Base-by-base conservation (phyloP, 2,888 invertebrate species). In the Leptinotarsa tumamoca region DNA sequence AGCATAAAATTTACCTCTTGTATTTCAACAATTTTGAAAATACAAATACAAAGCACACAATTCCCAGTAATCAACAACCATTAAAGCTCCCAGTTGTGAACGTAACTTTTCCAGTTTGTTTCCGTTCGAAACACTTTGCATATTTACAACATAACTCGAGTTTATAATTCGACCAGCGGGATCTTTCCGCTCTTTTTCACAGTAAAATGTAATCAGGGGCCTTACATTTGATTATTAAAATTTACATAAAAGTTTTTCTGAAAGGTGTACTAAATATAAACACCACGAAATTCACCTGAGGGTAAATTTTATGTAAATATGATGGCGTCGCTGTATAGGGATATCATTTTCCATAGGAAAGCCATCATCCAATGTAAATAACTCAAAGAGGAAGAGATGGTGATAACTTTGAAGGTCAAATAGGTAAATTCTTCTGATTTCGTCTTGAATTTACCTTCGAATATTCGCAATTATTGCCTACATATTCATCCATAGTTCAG, bases 61-160 rank as follows among this genome's bases (percentile, higher is more conserved):
- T 27, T 27, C 15, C 15, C 15, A 14, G 23, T 58, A 23, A 58
- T 58, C 58, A 58, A 15, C 58, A 58, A 58, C 58, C 23, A 23
- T 58, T 27, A 58, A 2, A 58, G 23, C 58, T 58, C 18, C 23
- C 23, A 58, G 58, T 23, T 58, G 15, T 58, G 0, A 58, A 23
- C 23, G 58, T 14, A 61, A 75, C 68, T 75, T 75, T 67, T 27
- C 13, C 51, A 7, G 21, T 52, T 67, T 50, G 51, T 51, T 68
- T 51, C 51, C 68, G 50, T 49, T 43, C 50, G 4, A 15, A 70
- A 70, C 18, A 70, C 54, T 70, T 43, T 70, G 70, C 70, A 70
- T 70, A 70, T 70, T 70, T 70, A 58, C 21, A 58, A 23, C 58
- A 27, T 21, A 23, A 58, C 4, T 58, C 58, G 14, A 58, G 21